A percentile compares a stretch with the other conserved stretches of the same genome.
Evolutionary conservation across 2,113 vertebrate species (phyloP).

Genomic region (human (Homo sapiens)): GRCh38 chr1:58835501-58836000

Average conservation of each 20-base stretch:
- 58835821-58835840: not conserved
- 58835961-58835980: not conserved
- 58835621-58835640: not conserved
- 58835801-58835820: too few relatives aligned
- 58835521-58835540: not conserved
- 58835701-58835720: not conserved
- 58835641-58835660: not conserved
- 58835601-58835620: not conserved
- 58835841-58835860: not conserved
- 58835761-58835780: not conserved
- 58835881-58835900: not conserved
- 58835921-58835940: not conserved
- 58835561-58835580: not conserved
- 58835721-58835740: not conserved
- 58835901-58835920: too few relatives aligned
- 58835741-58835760: not conserved
- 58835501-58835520: not conserved
- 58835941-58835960: not conserved
- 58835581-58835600: not conserved
- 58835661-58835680: not conserved
- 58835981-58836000: fast-evolving
- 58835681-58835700: not conserved
- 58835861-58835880: not conserved
- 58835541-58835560: not conserved
- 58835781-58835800: not conserved